Percentiles rank a stretch among this genome's conserved stretches.
These are phyloP conservation scores for Sebastes glaucus DNA, from an alignment of 2,797 vertebrate species.

Conservation along the genomic window DNA sequence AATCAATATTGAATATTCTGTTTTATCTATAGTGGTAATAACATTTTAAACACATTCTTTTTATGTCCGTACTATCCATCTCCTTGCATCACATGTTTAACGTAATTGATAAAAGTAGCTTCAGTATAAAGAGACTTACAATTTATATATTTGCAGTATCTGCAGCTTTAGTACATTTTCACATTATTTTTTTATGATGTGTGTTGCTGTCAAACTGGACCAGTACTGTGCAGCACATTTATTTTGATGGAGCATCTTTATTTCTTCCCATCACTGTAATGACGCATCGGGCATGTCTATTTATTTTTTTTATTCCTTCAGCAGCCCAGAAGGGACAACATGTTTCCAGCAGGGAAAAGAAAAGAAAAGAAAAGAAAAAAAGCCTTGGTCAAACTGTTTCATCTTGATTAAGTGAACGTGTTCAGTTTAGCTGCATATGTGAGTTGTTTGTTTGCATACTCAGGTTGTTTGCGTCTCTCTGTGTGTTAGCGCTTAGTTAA, in stretches of 20 bases:
- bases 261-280: conserved; percentile 43
- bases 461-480: conserved; percentile 17
- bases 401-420: conserved; percentile 52
- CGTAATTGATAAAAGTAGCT: neutral
- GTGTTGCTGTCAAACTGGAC: conserved; percentile 33
- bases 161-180: conserved; percentile 28
- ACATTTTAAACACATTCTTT: neutral
- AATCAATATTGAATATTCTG: neutral
- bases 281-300: conserved; percentile 41
- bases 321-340: conserved; percentile 53
- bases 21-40: neutral
- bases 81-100: neutral
- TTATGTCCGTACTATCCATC: neutral
- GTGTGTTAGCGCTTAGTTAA: conserved; percentile 28
- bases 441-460: conserved; percentile 21
- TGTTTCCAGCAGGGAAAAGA: conserved; percentile 49
- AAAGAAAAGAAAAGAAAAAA: conserved; percentile 16
- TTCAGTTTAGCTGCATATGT: conserved; percentile 25
- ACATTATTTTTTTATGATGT: conserved; percentile 27
- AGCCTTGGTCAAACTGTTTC: conserved; percentile 43
- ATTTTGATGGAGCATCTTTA: conserved; percentile 52
- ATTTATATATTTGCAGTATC: conserved; percentile 15
- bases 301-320: conserved; percentile 30
- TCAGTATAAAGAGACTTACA: neutral
- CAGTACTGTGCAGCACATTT: conserved; percentile 17